Evolutionary conservation across 2,113 vertebrate genomes (phyloP).

Genomic region (Pandion haliaetus): DNA sequence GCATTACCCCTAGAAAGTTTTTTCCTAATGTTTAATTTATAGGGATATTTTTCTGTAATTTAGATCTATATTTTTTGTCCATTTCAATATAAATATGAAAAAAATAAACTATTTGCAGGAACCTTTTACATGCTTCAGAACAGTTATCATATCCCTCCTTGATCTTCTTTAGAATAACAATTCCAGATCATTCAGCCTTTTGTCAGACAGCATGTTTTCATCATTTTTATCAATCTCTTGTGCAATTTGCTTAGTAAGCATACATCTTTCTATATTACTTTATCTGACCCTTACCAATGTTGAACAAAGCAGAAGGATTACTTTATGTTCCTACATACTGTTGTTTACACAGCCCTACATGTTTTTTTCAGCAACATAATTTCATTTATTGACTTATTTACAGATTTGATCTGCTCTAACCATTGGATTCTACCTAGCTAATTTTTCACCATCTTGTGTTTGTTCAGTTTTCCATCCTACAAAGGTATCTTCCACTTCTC

Average conservation of each 20-base stretch:
- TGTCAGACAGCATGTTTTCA: neutral
- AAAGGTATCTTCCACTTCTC: neutral
- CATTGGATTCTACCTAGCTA: neutral
- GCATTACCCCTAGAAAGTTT: neutral
- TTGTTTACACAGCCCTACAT: neutral
- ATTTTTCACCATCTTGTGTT: neutral
- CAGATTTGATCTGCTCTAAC: neutral
- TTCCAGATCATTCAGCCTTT: neutral
- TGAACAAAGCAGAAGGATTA: neutral
- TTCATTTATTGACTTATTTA: neutral
- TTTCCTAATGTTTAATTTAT: neutral
- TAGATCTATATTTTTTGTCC: neutral
- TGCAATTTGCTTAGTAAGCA: neutral
- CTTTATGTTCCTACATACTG: neutral
- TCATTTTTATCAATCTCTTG: neutral
- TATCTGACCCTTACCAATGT: neutral
- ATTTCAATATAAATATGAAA: neutral
- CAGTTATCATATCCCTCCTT: neutral
- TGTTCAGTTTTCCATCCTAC: neutral
- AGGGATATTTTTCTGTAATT: neutral
- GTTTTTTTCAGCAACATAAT: neutral
- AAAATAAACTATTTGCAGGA: neutral
- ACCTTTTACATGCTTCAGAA: neutral
- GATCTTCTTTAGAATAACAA: neutral
- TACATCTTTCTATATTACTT: neutral